These are phyloP conservation scores for Pseudotriccus pelzelni DNA, from an alignment of 2,797 vertebrate genomes.

Conservation along the genomic window DNA sequence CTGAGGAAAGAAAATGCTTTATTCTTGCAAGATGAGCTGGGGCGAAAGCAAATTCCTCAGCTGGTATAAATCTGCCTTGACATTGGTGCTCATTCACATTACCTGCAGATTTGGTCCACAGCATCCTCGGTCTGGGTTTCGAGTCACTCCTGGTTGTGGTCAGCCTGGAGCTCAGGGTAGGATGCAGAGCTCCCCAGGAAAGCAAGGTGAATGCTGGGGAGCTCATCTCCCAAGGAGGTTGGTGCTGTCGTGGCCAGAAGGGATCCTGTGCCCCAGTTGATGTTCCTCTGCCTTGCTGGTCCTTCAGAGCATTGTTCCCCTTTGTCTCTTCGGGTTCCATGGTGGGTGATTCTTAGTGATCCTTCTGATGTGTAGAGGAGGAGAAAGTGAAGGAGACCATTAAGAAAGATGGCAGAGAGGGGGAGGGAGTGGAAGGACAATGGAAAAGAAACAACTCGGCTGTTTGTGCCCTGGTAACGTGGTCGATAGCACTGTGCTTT, in stretches of 20 bases:
- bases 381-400: background rate
- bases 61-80: background rate
- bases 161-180: background rate
- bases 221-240: fast-evolving
- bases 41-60: background rate
- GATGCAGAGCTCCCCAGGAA: background rate
- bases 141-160: background rate
- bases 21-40: background rate
- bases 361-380: background rate
- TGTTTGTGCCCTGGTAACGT: background rate
- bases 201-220: background rate
- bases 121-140: background rate
- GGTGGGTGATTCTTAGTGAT: background rate
- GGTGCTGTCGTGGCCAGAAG: background rate
- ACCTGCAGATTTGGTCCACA: background rate
- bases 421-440: background rate
- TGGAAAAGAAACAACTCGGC: background rate
- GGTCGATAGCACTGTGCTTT: fast-evolving
- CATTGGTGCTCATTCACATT: background rate
- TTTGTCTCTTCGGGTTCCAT: background rate
- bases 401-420: background rate
- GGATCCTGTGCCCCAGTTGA: background rate
- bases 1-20: background rate
- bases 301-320: background rate
- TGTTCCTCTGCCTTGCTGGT: background rate